A percentile compares a stretch with the other conserved stretches of the same genome.
phyloP scores from a whole-genome alignment of 2,888 invertebrate species.

The Dryococelus australis region DNA sequence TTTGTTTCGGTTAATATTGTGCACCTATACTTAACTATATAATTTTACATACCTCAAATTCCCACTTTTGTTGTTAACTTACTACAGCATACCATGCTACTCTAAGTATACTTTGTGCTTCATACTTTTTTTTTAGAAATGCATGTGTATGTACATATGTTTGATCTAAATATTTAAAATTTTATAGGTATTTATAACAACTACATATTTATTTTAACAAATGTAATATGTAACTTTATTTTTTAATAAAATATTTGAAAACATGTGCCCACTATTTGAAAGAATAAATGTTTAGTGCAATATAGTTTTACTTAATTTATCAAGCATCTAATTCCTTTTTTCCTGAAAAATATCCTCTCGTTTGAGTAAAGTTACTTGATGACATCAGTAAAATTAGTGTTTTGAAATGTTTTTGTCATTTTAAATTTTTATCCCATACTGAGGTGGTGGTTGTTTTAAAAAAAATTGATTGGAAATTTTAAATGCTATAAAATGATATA shows the following conservation, averaged over 20 bases:
- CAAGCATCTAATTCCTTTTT: neutral
- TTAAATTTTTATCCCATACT: too few relatives aligned
- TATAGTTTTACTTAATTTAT: neutral
- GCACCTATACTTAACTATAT: neutral
- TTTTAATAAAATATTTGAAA: neutral
- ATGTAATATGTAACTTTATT: neutral
- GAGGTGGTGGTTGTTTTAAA: too few relatives aligned
- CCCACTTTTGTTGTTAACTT: neutral
- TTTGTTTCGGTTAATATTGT: neutral
- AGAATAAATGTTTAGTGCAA: neutral
- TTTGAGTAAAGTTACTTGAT: too few relatives aligned
- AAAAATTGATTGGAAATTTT: too few relatives aligned
- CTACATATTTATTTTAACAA: slow-evolving; percentile 7
- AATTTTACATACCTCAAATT: neutral
- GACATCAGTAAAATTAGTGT: too few relatives aligned
- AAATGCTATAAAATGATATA: too few relatives aligned
- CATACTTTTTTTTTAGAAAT: neutral
- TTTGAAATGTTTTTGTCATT: too few relatives aligned
- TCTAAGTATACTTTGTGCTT: neutral
- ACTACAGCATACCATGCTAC: neutral
- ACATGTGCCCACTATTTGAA: neutral
- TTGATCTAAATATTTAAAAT: neutral
- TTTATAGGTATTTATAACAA: neutral
- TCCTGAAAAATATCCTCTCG: too few relatives aligned
- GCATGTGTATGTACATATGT: neutral